Conservation (phyloP, 2,888 invertebrate genomes). For the Globia sparganii region DNA sequence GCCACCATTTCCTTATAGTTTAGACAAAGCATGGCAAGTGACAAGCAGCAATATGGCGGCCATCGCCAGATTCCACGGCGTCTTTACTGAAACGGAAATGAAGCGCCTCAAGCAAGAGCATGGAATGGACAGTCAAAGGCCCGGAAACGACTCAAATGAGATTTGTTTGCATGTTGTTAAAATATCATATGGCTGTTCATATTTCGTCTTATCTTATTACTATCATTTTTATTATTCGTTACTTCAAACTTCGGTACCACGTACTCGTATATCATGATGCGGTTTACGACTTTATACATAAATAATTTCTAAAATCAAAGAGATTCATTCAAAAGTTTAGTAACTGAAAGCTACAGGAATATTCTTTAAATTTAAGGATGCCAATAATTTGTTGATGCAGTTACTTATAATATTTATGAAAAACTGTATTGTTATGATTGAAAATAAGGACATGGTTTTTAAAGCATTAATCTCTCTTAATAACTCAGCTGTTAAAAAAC, state of each 20-base stretch:
- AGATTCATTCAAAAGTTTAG: neutral
- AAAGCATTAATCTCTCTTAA: neutral
- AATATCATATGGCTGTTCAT: neutral
- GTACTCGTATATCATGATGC: neutral
- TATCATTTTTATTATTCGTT: neutral
- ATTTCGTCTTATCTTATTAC: neutral
- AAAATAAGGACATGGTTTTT: neutral
- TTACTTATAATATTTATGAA: neutral
- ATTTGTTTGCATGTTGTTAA: conserved; percentile 64
- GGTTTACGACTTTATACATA: neutral
- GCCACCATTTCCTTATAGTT: neutral
- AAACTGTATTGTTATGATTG: neutral
- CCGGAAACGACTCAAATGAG: conserved; percentile 78
- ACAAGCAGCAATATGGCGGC: conserved; percentile 34
- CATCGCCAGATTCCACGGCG: conserved; percentile 35
- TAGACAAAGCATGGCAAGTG: conserved; percentile 42
- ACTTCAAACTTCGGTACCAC: neutral
- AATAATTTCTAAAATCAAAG: neutral
- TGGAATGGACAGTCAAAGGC: conserved; percentile 55
- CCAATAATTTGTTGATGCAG: neutral
- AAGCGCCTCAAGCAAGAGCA: conserved; percentile 68
- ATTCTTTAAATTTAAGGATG: neutral
- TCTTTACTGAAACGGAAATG: conserved; percentile 78
- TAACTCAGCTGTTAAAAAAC: neutral
- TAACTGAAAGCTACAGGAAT: neutral